These are phyloP conservation scores for Trididemnum miniatum DNA, from an alignment of 23 tunicate genomes.

Conservation along the genomic window DNA sequence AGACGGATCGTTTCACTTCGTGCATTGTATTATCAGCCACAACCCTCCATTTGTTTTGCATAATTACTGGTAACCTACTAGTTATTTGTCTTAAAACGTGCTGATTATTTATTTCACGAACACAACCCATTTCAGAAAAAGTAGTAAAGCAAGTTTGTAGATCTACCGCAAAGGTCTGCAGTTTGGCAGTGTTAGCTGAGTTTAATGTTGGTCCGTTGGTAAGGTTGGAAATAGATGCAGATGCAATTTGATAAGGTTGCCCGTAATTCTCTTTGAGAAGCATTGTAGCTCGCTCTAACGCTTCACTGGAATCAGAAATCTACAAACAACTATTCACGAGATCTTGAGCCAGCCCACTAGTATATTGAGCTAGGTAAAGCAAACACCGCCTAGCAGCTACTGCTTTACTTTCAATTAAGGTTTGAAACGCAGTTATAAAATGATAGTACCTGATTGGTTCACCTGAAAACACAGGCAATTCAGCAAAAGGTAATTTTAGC, in stretches of 20 bases:
- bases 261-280: neutral
- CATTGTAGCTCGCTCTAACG: neutral
- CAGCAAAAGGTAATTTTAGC: neutral
- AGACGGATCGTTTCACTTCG: neutral
- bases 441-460: neutral
- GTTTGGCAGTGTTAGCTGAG: too few relatives aligned
- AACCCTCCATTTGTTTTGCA: neutral
- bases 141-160: too few relatives aligned
- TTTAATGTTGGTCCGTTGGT: neutral
- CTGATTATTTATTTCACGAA: neutral
- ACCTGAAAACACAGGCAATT: neutral
- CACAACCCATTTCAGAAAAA: neutral
- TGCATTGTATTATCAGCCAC: neutral
- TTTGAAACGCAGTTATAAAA: neutral
- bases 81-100: slow-evolving; percentile 6
- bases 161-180: too few relatives aligned
- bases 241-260: neutral
- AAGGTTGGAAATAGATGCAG: neutral
- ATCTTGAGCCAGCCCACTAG: neutral
- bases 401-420: neutral
- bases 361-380: neutral
- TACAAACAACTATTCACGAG: neutral
- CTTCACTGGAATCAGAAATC: neutral
- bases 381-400: neutral
- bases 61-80: neutral